These are phyloP conservation scores for Melanotaenia maccullochi DNA, from an alignment of 2,797 vertebrate genomes.

Conservation along the genomic window DNA sequence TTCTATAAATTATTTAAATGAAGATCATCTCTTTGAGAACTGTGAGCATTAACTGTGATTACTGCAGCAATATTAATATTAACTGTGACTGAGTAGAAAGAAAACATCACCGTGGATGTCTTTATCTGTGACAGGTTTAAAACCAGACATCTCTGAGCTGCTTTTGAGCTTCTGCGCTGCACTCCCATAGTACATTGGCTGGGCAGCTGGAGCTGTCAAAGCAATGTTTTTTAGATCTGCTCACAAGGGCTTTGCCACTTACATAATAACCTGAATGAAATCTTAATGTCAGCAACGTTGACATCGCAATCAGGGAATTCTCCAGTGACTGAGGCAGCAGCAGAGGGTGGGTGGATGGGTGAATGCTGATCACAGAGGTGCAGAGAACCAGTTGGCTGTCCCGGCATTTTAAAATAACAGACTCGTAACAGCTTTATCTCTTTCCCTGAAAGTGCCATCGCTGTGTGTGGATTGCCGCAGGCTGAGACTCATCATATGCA, in stretches of 20 bases:
- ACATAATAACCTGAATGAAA: slow-evolving; percentile 65
- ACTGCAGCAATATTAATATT: not conserved
- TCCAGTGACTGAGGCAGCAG: slow-evolving; percentile 14
- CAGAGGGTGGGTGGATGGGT: not conserved
- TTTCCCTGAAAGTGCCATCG: slow-evolving; percentile 16
- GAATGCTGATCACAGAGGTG: slow-evolving; percentile 10
- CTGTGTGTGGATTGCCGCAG: slow-evolving; percentile 24
- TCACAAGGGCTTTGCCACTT: slow-evolving; percentile 53
- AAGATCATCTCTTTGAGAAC: not conserved
- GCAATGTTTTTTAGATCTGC: slow-evolving; percentile 45
- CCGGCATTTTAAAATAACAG: slow-evolving; percentile 21
- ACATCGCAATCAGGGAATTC: slow-evolving; percentile 37
- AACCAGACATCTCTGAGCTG: not conserved
- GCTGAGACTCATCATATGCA: slow-evolving; percentile 11
- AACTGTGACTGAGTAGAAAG: not conserved
- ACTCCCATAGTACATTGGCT: not conserved
- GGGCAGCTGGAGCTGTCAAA: slow-evolving; percentile 63
- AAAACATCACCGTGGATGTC: not conserved
- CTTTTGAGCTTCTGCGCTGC: slow-evolving; percentile 4
- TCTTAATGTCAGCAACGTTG: slow-evolving; percentile 66
- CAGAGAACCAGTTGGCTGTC: slow-evolving; percentile 5
- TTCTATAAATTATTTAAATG: slow-evolving; percentile 30
- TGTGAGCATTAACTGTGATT: not conserved
- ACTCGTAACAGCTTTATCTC: slow-evolving; percentile 21
- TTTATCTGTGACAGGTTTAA: slow-evolving; percentile 27